Percentiles rank a stretch among this genome's conserved stretches.
Evolutionary conservation across 2,797 vertebrate genomes (phyloP).

Genomic region (Rhinichthys osculus): DNA sequence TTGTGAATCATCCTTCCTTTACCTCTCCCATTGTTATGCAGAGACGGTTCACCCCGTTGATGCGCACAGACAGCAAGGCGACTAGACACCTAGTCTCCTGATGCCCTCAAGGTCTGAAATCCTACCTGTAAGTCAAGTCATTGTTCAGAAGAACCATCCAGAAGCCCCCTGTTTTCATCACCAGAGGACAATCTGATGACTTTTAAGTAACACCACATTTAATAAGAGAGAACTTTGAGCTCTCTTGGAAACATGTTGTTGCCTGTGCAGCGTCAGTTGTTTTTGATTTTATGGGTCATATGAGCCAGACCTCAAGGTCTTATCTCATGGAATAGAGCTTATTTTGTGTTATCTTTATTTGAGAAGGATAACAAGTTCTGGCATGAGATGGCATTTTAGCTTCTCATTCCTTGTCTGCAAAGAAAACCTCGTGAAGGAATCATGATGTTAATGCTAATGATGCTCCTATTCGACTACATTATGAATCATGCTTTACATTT

Average conservation of each 20-base stretch:
- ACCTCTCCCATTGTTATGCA: conserved; percentile 75
- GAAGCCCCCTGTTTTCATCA: conserved; percentile 44
- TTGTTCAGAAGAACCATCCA: conserved; percentile 68
- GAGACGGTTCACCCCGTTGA: conserved; percentile 60
- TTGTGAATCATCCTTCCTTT: conserved; percentile 55
- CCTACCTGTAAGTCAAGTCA: conserved; percentile 67
- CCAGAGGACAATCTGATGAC: conserved; percentile 59
- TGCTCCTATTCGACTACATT: neutral
- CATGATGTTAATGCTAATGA: neutral
- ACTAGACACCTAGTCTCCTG: conserved; percentile 62
- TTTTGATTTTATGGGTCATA: neutral
- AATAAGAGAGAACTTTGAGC: conserved; percentile 47
- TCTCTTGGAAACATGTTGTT: conserved; percentile 36
- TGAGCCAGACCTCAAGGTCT: conserved; percentile 32
- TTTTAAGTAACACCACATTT: conserved; percentile 60
- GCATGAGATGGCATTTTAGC: neutral
- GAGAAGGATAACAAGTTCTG: conserved; percentile 24
- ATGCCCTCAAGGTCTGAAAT: conserved; percentile 63
- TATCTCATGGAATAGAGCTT: conserved; percentile 27
- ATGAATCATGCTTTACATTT: neutral
- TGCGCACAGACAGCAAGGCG: conserved; percentile 69
- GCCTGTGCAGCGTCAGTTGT: conserved; percentile 36
- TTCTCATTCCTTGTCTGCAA: conserved; percentile 20
- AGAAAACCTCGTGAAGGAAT: neutral
- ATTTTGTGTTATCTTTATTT: conserved; percentile 19